Conservation (phyloP, 2,888 invertebrate species). For the Papilio protenor region DNA sequence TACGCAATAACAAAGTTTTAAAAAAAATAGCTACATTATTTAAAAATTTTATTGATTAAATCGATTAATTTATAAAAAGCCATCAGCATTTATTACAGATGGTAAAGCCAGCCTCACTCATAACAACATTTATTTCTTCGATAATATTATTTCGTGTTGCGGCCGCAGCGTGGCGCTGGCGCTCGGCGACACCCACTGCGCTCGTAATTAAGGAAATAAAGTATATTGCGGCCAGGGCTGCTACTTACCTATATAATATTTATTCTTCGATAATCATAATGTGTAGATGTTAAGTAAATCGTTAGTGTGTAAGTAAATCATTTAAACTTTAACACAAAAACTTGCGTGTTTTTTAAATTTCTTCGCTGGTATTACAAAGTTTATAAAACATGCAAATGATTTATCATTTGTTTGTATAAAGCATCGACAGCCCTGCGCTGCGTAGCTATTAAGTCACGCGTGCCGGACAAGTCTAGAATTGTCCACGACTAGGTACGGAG, state of each 20-base stretch:
- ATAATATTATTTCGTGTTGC: conserved; percentile 30
- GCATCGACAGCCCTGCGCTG: conserved; percentile 33
- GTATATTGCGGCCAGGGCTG: conserved; percentile 27
- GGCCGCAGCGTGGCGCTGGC: conserved; percentile 17
- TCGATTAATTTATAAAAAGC: conserved; percentile 30
- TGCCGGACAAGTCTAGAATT: conserved; percentile 36
- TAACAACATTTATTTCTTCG: conserved; percentile 33
- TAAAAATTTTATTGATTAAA: not conserved
- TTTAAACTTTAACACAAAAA: not conserved
- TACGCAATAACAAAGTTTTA: not conserved
- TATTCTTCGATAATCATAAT: not conserved
- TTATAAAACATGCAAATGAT: not conserved
- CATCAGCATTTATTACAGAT: not conserved
- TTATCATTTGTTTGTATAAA: not conserved
- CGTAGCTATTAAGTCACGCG: conserved; percentile 21
- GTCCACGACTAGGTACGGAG: conserved; percentile 30
- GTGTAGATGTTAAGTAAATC: no score
- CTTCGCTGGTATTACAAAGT: not conserved
- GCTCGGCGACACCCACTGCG: conserved; percentile 43
- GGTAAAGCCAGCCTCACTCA: not conserved
- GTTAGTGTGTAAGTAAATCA: no score
- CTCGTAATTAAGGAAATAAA: conserved; percentile 48
- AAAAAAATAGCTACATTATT: not conserved
- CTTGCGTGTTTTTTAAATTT: not conserved
- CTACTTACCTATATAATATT: not conserved